Base-by-base conservation (phyloP, 2,888 invertebrate genomes). In the Plusia festucae region DNA sequence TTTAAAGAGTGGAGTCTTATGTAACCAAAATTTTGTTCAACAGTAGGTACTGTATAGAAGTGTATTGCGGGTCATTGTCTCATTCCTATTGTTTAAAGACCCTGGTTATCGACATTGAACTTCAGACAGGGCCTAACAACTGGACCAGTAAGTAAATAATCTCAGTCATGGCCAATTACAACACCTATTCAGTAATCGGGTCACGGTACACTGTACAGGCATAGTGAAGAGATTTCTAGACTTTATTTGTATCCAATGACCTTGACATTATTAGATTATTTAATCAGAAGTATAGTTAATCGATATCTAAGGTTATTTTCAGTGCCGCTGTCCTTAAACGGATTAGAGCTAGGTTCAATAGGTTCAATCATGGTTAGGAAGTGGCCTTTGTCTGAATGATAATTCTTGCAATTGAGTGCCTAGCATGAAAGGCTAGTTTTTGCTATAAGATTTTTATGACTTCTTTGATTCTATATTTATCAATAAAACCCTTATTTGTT, bases 141-240 rank as follows among this genome's bases (percentile, higher is more conserved):
- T 82, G 76, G 75, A 78, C 67, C 70, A 76, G 67, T 13, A n/a
- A 40, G 40, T 40, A 40, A n/a, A 40, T 76, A 72, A 86, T 85
- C 78, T 75, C 76, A 75, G 82, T 67, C 89, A 85, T 79, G 89
- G 88, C 76, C 88, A 69, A 63, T 92, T 91, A 85, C 86, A 74
- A 91, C 85, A 90, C 70, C 76, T 78, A 82, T 82, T 86, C 78
- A 72, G 56, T 74, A 89, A 83, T 74, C 73, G 75, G 91, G 92
- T 91, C 93, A 92, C 81, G 91, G 89, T 76, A 89, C 93, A 92
- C 81, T 91, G 89, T 76, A 89, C 81, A 83, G 82, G 68, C 73
- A 79, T 68, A 82, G 69, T 83, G 76, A 82, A 83, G 76, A 79
- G 67, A 82, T 85, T 83, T 84, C 83, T 84, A 85, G 82, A 80